Evolutionary conservation across 2,797 vertebrate genomes (phyloP).

Genomic region (Acipenser ruthenus): DNA sequence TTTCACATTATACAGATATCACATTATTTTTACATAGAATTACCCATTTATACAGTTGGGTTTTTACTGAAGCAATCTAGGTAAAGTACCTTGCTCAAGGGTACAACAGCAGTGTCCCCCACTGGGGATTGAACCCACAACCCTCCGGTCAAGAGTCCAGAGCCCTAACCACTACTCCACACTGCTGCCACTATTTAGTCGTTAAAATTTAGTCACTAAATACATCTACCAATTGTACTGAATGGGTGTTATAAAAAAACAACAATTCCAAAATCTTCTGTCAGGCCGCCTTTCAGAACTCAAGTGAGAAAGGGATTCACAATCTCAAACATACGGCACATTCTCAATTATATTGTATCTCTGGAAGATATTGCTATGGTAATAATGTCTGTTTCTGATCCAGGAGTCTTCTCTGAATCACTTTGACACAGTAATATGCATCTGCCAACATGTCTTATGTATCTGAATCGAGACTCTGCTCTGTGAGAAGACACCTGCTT

Average conservation of each 20-base stretch:
- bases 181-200: too few relatives aligned
- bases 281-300: not conserved
- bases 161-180: too few relatives aligned
- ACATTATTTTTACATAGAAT: too few relatives aligned
- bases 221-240: conserved; percentile 49
- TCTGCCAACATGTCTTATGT: not conserved
- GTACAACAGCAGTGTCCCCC: too few relatives aligned
- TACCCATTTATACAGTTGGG: too few relatives aligned
- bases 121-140: too few relatives aligned
- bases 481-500: not conserved
- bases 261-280: not conserved
- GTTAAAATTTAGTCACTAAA: too few relatives aligned
- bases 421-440: not conserved
- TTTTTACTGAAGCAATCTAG: too few relatives aligned
- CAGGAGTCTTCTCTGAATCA: not conserved
- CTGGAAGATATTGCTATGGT: not conserved
- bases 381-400: not conserved
- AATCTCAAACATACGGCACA: not conserved
- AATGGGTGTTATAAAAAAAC: conserved; percentile 27
- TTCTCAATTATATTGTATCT: not conserved
- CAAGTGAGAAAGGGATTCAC: not conserved
- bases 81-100: too few relatives aligned
- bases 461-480: not conserved
- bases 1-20: too few relatives aligned
- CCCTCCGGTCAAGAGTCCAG: too few relatives aligned